Evolutionary conservation across 2,113 vertebrate genomes (phyloP).

Genomic region (Melospiza melodia): DNA sequence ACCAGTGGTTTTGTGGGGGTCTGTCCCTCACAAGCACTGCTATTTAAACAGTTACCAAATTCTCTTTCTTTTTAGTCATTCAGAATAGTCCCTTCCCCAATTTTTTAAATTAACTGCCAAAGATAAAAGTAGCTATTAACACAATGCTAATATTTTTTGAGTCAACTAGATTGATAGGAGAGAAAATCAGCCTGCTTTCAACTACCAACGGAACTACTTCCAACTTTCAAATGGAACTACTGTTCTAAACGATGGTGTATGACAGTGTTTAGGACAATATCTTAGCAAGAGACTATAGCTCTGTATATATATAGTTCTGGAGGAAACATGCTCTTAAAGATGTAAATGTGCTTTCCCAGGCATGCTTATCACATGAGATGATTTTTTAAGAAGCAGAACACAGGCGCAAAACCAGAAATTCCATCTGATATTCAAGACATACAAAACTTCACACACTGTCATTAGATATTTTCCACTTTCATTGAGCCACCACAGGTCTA

Average conservation of each 20-base stretch:
- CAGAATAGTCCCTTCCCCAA: neutral
- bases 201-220: neutral
- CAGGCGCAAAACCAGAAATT: neutral
- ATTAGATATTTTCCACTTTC: neutral
- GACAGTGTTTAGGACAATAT: neutral
- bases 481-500: neutral
- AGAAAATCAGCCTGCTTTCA: neutral
- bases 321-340: neutral
- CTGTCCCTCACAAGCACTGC: neutral
- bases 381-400: neutral
- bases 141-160: neutral
- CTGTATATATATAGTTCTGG: neutral
- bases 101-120: neutral
- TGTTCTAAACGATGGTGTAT: neutral
- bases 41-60: neutral
- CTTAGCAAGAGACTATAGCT: neutral
- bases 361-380: neutral
- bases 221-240: neutral
- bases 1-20: neutral
- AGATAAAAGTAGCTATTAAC: neutral
- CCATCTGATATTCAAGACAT: neutral
- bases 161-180: neutral
- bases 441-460: neutral
- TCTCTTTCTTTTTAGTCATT: neutral
- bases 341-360: neutral